Base-by-base conservation (phyloP, 2,113 vertebrate species). In the Semnopithecus entellus region DNA sequence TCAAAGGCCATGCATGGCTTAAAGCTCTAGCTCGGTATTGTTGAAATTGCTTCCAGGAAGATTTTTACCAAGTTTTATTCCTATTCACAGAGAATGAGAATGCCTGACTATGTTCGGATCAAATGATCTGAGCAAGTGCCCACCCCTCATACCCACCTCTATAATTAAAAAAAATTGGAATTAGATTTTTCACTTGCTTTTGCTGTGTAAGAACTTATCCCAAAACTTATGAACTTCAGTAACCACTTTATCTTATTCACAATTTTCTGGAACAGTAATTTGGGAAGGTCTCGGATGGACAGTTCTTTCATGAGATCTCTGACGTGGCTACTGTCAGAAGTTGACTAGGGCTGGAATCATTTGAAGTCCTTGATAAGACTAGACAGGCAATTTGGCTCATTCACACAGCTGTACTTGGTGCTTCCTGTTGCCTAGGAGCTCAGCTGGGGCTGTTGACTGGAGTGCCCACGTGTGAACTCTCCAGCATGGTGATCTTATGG, bases 61-160 rank as follows among this genome's bases (percentile, higher is more conserved):
- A 17, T n/a, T 97, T 72, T 64, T 64, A 86, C 8, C 70, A 84
- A 91, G 22, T 91, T 94, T 92, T 57, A 89, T 96, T 91, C 8
- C n/a, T 27, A n/a, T 72, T 5, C 20, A 14, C n/a, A 38, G 35
- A 57, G 6, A 38, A 52, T 78, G 14, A 89, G 32, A 61, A 10
- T 48, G 20, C 23, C 72, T 91, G 43, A 13, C 5, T 68, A 13
- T 48, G n/a, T 38, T 86, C 30, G 11, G n/a, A 82, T 88, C 32
- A 43, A 55, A 6, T 40, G 43, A 68, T 68, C 48, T 52, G 68
- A 94, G 50, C 23, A 88, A 80, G 75, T 61, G n/a, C 5, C 52
- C 22, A 66, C 40, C 72, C 35, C 8, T 94, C 13, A 35, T n/a
- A 50, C 55, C 72, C 12, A 64, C 61, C 30, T 75, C 35, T 32